Conservation (phyloP, 2,113 vertebrate species). For the Chloebia gouldiae region DNA sequence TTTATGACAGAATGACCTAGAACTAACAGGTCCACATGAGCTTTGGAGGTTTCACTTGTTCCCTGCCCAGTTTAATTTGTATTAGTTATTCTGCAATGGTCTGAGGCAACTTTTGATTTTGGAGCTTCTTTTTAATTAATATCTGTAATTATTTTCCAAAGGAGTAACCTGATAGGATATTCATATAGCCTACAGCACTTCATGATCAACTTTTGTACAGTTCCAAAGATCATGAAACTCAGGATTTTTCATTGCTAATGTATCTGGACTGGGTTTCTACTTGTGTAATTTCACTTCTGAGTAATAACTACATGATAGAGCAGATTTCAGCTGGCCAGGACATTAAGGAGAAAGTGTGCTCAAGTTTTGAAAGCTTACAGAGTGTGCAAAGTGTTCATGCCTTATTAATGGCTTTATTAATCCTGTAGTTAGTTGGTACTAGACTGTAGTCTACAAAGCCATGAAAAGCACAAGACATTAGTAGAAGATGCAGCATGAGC, state of each 20-base stretch:
- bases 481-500: not conserved
- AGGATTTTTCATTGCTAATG: not conserved
- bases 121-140: not conserved
- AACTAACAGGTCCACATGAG: not conserved
- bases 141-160: not conserved
- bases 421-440: not conserved
- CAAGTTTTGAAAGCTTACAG: not conserved
- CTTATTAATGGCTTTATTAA: not conserved
- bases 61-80: not conserved
- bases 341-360: not conserved
- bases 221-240: not conserved
- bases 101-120: not conserved
- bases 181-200: not conserved
- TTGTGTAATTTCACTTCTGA: not conserved
- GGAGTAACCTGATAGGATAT: not conserved
- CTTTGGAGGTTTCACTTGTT: not conserved
- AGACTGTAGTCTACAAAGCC: not conserved
- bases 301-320: not conserved
- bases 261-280: not conserved
- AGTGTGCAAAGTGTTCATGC: not conserved
- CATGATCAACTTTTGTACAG: rapidly evolving
- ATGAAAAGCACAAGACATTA: not conserved
- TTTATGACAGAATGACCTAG: not conserved
- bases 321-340: not conserved
- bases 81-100: not conserved